A percentile compares a stretch with the other conserved stretches of the same genome.
These are phyloP conservation scores for Heliconius melpomene DNA, from an alignment of 1,140 invertebrate species.

Conservation along the genomic window DNA sequence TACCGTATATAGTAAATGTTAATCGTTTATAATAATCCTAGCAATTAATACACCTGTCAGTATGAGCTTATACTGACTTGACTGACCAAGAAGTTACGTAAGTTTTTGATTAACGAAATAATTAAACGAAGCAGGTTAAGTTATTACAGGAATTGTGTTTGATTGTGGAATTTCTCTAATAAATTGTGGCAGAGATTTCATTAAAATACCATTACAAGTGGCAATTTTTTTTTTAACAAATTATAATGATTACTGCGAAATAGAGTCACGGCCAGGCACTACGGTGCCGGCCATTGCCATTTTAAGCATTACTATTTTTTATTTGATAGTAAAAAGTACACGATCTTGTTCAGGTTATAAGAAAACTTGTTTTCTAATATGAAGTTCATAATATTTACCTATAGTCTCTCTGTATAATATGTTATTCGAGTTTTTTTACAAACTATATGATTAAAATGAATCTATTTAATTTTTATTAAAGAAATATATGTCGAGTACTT, in stretches of 20 bases:
- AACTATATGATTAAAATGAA: too few relatives aligned
- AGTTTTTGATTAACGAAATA: neutral
- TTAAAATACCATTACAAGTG: neutral
- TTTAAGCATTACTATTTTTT: conserved; percentile 39
- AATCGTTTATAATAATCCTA: neutral
- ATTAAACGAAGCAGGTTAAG: too few relatives aligned
- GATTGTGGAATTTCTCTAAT: neutral
- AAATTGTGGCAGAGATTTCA: neutral
- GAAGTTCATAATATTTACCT: neutral
- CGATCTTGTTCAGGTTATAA: neutral
- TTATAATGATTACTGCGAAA: conserved; percentile 34
- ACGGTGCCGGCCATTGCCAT: conserved; percentile 41
- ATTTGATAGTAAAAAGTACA: neutral
- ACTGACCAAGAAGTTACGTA: neutral
- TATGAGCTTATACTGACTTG: neutral
- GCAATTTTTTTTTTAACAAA: conserved; percentile 6
- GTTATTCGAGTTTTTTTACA: neutral
- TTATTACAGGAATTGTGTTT: too few relatives aligned
- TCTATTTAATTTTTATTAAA: too few relatives aligned
- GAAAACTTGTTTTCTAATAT: neutral
- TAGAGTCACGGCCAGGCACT: conserved; percentile 28
- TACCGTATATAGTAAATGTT: conserved; percentile 8
- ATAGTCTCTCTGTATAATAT: neutral
- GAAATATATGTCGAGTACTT: too few relatives aligned
- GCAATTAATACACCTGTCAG: neutral